These are phyloP conservation scores for Oplegnathus fasciatus DNA, from an alignment of 2,113 vertebrate genomes.

Conservation along the genomic window DNA sequence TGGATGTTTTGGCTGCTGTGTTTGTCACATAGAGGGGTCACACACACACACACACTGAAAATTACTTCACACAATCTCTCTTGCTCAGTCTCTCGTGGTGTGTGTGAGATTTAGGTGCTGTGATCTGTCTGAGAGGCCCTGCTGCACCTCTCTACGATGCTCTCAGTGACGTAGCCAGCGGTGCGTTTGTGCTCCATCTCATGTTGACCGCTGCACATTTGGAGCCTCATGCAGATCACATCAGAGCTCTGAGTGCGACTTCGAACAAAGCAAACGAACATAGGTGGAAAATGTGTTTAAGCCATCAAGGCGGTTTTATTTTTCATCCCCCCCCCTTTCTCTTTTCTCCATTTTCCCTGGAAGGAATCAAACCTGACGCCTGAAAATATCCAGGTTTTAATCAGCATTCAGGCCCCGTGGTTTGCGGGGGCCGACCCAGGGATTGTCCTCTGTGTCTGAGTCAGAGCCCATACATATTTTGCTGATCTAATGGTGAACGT, in stretches of 20 bases:
- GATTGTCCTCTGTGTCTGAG: conserved; percentile 28
- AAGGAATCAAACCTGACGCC: conserved; percentile 22
- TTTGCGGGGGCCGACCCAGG: conserved; percentile 11
- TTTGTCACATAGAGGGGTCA: conserved; percentile 1
- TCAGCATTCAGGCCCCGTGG: conserved; percentile 34
- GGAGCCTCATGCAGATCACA: conserved; percentile 59
- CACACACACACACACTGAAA: conserved; percentile 2
- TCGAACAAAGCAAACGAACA: conserved; percentile 49
- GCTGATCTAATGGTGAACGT: conserved; percentile 49
- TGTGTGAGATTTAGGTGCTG: conserved; percentile 34
- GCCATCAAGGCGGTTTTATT: conserved; percentile 39
- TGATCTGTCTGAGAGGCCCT: conserved; percentile 40
- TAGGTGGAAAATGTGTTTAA: conserved; percentile 47
- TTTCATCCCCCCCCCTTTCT: background rate
- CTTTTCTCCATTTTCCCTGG: conserved; percentile 5
- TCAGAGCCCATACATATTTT: conserved; percentile 43
- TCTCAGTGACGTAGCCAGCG: conserved; percentile 31
- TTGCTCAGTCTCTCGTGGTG: conserved; percentile 7
- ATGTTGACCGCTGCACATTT: conserved; percentile 15
- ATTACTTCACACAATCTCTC: conserved; percentile 1
- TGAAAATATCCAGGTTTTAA: conserved; percentile 31
- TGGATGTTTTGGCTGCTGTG: conserved; percentile 20
- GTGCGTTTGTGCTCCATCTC: conserved; percentile 6
- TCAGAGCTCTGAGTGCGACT: conserved; percentile 37
- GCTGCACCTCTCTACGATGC: conserved; percentile 28